Evolutionary conservation across 2,797 vertebrate genomes (phyloP).

Genomic region (Pelobates cultripes): DNA sequence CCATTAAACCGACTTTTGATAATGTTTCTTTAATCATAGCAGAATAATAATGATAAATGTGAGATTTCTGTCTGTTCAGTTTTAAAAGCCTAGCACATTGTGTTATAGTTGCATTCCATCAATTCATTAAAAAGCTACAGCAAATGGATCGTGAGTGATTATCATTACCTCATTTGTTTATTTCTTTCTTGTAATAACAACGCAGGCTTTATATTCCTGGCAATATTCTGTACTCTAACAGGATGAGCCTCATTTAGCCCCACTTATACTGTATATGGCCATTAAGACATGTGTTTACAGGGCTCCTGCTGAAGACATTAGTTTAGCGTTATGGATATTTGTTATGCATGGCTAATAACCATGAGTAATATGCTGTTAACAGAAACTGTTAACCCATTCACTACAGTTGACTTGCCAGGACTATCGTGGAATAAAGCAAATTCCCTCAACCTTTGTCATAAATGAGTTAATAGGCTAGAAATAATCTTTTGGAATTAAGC

Average conservation of each 20-base stretch:
- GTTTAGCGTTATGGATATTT: background rate
- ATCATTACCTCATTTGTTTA: slow-evolving; percentile 3
- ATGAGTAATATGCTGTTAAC: background rate
- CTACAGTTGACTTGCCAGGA: too few species aligned
- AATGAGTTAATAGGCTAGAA: too few species aligned
- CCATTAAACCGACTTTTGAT: background rate
- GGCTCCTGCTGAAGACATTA: too few species aligned
- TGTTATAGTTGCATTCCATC: background rate
- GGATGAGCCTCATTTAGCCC: background rate
- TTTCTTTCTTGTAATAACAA: background rate
- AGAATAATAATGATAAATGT: background rate
- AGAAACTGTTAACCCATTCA: background rate
- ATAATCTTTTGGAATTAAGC: too few species aligned
- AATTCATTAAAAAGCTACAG: background rate
- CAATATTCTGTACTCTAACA: background rate
- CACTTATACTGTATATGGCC: background rate
- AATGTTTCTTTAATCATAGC: background rate
- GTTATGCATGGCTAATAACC: background rate
- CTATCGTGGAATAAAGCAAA: too few species aligned
- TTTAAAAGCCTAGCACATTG: background rate
- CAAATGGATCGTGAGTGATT: background rate
- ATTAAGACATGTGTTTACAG: background rate
- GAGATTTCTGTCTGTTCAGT: background rate
- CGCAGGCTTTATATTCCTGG: background rate
- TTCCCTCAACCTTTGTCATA: too few species aligned